phyloP scores from a whole-genome alignment of 1,140 invertebrate species.

The Drosophila kikkawai region DNA sequence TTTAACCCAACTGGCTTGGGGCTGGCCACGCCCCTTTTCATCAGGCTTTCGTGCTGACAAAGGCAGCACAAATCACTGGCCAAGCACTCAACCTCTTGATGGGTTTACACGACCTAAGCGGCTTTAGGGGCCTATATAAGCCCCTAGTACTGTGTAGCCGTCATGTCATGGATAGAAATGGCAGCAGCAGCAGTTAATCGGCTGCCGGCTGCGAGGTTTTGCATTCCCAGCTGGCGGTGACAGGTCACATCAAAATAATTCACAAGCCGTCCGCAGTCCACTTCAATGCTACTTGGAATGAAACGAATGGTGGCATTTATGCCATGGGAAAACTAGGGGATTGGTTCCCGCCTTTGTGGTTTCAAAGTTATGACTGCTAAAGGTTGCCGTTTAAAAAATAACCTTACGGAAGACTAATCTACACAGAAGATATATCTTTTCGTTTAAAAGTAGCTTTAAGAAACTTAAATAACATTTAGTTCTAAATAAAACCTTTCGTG shows the following conservation, averaged over 20 bases:
- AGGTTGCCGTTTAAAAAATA: not conserved
- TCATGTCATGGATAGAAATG: conserved; percentile 42
- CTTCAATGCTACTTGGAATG: conserved; percentile 16
- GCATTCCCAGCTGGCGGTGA: conserved; percentile 21
- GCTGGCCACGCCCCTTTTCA: not conserved
- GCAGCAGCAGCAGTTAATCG: conserved; percentile 34
- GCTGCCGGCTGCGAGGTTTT: conserved; percentile 39
- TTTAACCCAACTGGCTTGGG: not conserved
- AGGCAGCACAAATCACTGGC: conserved; percentile 60
- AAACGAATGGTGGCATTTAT: conserved; percentile 11
- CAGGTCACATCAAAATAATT: conserved; percentile 48
- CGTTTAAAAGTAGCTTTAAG: too few species aligned
- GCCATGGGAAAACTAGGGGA: conserved; percentile 2
- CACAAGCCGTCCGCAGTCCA: conserved; percentile 5
- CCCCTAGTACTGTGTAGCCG: conserved; percentile 15
- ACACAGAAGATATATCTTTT: not conserved
- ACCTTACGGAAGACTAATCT: not conserved
- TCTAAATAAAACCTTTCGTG: not conserved
- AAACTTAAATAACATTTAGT: too few species aligned
- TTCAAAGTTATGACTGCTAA: conserved; percentile 7
- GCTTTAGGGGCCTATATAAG: conserved; percentile 50
- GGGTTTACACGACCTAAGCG: conserved; percentile 77
- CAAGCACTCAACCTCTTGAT: conserved; percentile 62
- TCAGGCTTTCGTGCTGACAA: conserved; percentile 58
- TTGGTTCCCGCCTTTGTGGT: conserved; percentile 12